Base-by-base conservation (phyloP, 2,888 invertebrate species). In the Dasypolia templi region DNA sequence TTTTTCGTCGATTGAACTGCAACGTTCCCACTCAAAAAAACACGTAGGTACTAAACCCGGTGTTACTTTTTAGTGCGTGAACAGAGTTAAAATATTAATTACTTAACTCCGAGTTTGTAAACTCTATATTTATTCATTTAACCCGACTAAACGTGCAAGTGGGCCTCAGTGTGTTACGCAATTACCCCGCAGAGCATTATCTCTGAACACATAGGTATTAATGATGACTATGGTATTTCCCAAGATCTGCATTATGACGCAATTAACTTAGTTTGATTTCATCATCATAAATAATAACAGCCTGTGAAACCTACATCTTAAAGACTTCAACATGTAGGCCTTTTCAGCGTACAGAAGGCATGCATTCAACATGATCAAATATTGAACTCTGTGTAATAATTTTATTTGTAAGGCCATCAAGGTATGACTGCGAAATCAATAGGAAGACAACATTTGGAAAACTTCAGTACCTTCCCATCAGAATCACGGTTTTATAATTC, bases 161-260 rank as follows among this genome's bases (percentile, higher is more conserved):
- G 35, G 35, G 35, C 35, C 35, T 7, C n/a, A n/a, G n/a, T n/a
- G n/a, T n/a, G n/a, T n/a, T n/a, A n/a, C n/a, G n/a, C n/a, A n/a
- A n/a, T n/a, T n/a, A n/a, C n/a, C n/a, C n/a, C n/a, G n/a, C n/a
- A 63, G 3, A 68, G 19, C 7, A 32, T 63, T 67, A 64, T 64
- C 12, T 63, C 29, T 32, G 29, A 63, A 19, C n/a, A 56, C 29
- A 17, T 32, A 42, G 4, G 12, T 53, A 29, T n/a, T 7, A 22
- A 42, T 22, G 2, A 29, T 22, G 2, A 0, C 22, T 6, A n/a
- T 4, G 5, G 22, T 11, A 17, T 11, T 29, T 63, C 4, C 26
- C 6, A 14, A 26, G 46, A 67, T 56, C 17, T 42, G 22, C 14
- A n/a, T 12, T 29, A 42, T 58, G 77, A 77, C 26, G 69, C 56